Evolutionary conservation across 2,797 vertebrate species (phyloP).

Genomic region (Gambusia yucatana): DNA sequence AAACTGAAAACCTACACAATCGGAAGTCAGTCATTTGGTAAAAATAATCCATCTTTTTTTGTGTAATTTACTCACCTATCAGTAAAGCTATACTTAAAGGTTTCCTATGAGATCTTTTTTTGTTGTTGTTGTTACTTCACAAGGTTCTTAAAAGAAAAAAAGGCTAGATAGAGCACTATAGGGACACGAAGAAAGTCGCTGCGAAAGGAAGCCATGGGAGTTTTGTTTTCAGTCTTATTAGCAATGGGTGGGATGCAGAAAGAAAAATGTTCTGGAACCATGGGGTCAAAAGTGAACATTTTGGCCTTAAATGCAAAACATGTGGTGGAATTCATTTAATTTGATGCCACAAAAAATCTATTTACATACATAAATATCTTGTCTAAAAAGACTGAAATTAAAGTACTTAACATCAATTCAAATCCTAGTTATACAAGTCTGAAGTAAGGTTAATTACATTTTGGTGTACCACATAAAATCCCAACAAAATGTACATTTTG

Average conservation of each 20-base stretch:
- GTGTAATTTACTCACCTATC: too few relatives aligned
- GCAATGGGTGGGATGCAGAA: not conserved
- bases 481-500: not conserved
- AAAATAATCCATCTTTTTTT: too few relatives aligned
- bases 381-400: not conserved
- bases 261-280: not conserved
- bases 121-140: too few relatives aligned
- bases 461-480: not conserved
- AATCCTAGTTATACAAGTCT: not conserved
- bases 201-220: not conserved
- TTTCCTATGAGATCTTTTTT: too few relatives aligned
- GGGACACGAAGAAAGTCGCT: not conserved
- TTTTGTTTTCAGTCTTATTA: not conserved
- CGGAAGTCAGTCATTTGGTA: too few relatives aligned
- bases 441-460: not conserved
- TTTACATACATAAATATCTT: not conserved
- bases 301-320: not conserved
- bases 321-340: too few relatives aligned
- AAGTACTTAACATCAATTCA: not conserved
- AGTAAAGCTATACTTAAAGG: too few relatives aligned
- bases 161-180: too few relatives aligned
- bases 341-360: too few relatives aligned
- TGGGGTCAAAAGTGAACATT: not conserved
- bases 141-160: too few relatives aligned
- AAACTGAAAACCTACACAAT: too few relatives aligned